These are phyloP conservation scores for Leucoptera coffeella DNA, from an alignment of 2,888 invertebrate genomes.

Conservation along the genomic window DNA sequence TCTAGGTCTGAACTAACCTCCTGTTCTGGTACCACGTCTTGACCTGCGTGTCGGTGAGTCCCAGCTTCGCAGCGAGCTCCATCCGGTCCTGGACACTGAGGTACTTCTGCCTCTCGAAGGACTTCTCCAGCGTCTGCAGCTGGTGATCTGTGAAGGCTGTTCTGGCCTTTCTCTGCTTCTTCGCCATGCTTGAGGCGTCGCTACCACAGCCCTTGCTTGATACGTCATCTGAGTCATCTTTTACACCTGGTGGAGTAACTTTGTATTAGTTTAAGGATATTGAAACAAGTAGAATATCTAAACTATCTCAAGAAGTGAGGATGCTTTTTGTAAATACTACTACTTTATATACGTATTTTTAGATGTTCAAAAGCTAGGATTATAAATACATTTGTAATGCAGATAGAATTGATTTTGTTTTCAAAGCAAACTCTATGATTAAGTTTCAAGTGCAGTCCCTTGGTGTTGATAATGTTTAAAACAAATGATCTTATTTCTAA, in stretches of 20 bases:
- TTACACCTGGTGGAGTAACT: conserved; percentile 60
- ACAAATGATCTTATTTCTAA: too few species aligned
- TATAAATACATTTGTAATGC: too few species aligned
- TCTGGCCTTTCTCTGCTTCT: conserved; percentile 94
- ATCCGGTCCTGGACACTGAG: conserved; percentile 95
- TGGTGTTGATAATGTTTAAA: too few species aligned
- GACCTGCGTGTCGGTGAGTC: conserved; percentile 97
- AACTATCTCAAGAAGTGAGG: too few species aligned
- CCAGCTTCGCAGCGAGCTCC: conserved; percentile 94
- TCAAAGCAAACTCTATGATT: too few species aligned
- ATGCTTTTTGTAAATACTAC: too few species aligned
- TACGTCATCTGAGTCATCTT: conserved; percentile 75
- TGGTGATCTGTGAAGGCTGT: conserved; percentile 99
- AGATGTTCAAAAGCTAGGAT: too few species aligned
- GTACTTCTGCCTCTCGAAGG: conserved; percentile 95
- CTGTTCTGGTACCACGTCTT: conserved; percentile 99
- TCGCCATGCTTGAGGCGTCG: conserved; percentile 56
- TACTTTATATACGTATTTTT: too few species aligned
- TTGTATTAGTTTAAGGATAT: conserved; percentile 1
- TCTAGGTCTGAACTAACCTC: conserved; percentile 77
- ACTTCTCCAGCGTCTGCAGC: conserved; percentile 91
- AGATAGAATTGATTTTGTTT: too few species aligned
- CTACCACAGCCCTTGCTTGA: conserved; percentile 49
- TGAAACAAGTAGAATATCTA: too few species aligned
- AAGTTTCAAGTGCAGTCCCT: too few species aligned